Conservation (phyloP, 2,113 vertebrate species). For the Nycticorax nycticorax region DNA sequence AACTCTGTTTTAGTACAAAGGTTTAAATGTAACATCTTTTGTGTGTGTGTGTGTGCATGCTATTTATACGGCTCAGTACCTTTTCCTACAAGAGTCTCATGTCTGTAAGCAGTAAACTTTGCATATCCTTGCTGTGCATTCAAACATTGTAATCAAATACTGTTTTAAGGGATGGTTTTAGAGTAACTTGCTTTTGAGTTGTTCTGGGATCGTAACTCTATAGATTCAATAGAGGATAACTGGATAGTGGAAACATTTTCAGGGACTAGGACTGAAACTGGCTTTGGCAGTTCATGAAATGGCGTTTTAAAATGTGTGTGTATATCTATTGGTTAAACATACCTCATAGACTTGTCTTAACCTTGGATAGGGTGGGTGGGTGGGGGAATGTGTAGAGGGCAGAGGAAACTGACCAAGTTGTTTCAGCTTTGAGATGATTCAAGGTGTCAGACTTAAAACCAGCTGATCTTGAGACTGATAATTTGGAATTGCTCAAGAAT, state of each 20-base stretch:
- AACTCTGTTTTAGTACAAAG: not conserved
- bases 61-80: not conserved
- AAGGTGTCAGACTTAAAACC: not conserved
- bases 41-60: accelerated
- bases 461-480: not conserved
- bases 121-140: not conserved
- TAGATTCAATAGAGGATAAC: not conserved
- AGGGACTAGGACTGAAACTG: not conserved
- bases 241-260: not conserved
- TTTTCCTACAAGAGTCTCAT: not conserved
- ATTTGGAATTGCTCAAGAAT: not conserved
- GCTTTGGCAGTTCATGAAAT: not conserved
- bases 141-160: not conserved
- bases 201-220: not conserved
- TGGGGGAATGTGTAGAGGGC: not conserved
- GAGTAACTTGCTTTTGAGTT: not conserved
- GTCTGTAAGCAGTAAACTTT: not conserved
- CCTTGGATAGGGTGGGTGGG: accelerated
- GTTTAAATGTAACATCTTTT: not conserved
- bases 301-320: not conserved
- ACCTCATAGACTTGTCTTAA: not conserved
- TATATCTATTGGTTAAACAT: not conserved
- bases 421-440: not conserved
- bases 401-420: not conserved
- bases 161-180: not conserved